Conservation (phyloP, 2,888 invertebrate species). For the Cheilosia pagana region DNA sequence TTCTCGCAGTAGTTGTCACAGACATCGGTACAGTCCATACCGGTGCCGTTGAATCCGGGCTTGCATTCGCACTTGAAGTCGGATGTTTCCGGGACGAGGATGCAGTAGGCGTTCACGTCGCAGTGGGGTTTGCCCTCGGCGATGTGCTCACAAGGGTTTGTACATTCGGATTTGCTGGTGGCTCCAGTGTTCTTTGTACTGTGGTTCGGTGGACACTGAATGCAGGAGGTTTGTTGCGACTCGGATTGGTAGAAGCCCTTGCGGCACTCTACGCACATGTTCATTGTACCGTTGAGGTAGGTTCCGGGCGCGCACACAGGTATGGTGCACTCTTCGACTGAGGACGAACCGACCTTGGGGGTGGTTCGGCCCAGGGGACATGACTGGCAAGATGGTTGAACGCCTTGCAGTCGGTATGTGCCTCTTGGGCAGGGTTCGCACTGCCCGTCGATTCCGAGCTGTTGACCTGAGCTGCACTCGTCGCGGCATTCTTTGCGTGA, state of each 20-base stretch:
- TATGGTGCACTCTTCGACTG: conserved; percentile 95
- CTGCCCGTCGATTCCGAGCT: conserved; percentile 93
- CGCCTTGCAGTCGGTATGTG: conserved; percentile 92
- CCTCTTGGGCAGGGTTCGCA: conserved; percentile 97
- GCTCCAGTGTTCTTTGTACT: conserved; percentile 93
- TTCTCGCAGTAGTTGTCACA: conserved; percentile 95
- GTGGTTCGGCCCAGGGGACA: conserved; percentile 97
- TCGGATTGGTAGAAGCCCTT: conserved; percentile 96
- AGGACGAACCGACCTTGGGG: conserved; percentile 91
- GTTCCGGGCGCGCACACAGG: conserved; percentile 94
- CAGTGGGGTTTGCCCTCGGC: conserved; percentile 92
- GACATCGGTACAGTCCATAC: conserved; percentile 91
- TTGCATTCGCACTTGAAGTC: conserved; percentile 97
- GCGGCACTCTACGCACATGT: conserved; percentile 93
- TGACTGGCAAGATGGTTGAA: conserved; percentile 93
- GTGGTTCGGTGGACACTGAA: conserved; percentile 94
- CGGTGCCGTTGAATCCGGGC: conserved; percentile 95
- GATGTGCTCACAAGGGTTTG: conserved; percentile 93
- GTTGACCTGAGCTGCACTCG: conserved; percentile 92
- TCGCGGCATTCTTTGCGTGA: conserved; percentile 94
- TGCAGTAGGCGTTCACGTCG: conserved; percentile 93
- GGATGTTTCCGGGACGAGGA: conserved; percentile 91
- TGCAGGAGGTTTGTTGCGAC: conserved; percentile 93
- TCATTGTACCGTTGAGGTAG: conserved; percentile 93
- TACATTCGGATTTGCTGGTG: conserved; percentile 91